Evolutionary conservation across 2,888 invertebrate species (phyloP), one percentile per base, ranked within the genome.

Genomic region (Apodemia duryi): DNA sequence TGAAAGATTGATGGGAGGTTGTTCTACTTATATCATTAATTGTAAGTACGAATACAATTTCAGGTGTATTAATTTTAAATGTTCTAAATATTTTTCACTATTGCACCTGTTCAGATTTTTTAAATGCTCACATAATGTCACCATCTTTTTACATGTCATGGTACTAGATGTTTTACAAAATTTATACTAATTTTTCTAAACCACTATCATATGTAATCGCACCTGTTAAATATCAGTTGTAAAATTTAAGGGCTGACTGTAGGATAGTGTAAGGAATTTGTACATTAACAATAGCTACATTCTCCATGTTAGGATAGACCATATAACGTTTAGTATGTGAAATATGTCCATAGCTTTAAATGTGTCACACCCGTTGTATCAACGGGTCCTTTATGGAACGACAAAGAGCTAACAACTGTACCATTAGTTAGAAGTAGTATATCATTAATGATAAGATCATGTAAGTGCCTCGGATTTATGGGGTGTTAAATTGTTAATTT

Each of bases 321-420:
- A 79, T 82, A 83, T 83, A 84, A 83, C 78, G 76, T 79, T 84
- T 89, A 87, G 87, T 85, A 85, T 75, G 87, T 88, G 86, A 88
- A 86, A 88, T 85, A 88, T 89, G 91, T 91, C 91, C 90, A 91
- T 91, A 91, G 91, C 91, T 91, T 91, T 91, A 91, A 90, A 84
- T 83, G 87, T 88, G 85, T 86, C 88, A 83, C 84, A 77, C 80
- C 88, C 88, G 91, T 90, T 88, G 91, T 89, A 90, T 90, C 89
- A 89, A 89, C 85, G 90, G 89, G 85, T 82, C 86, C 83, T 77
- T 81, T 77, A 78, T 82, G 82, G 85, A 83, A 78, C 78, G 84
- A 83, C 84, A 79, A 81, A 78, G 86, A 86, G 87, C 86, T 86
- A 83, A 80, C 82, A 83, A 84, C 79, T 81, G 84, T 86, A 86